A percentile compares a stretch with the other conserved stretches of the same genome.
Conservation (phyloP, 2,888 invertebrate genomes). For the Agrotis exclamationis region DNA sequence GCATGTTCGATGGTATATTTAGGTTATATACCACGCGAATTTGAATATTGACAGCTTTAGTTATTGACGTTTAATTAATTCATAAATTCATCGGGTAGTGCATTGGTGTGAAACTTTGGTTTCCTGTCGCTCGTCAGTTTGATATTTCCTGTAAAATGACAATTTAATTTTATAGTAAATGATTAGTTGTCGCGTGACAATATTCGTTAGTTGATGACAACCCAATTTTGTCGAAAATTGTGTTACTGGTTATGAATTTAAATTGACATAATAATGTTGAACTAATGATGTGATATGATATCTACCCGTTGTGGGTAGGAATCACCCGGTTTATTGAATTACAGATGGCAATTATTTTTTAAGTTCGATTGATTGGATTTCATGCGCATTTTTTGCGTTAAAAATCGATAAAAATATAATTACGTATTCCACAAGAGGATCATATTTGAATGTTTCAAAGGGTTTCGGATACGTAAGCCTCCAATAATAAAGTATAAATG, state of each 20-base stretch:
- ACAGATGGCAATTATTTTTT: constrained; percentile 41
- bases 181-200: constrained; percentile 53
- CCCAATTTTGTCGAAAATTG: constrained; percentile 36
- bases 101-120: constrained; percentile 54
- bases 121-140: constrained; percentile 49
- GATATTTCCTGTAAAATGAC: constrained; percentile 56
- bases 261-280: constrained; percentile 42
- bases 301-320: neutral
- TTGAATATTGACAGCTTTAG: constrained; percentile 64
- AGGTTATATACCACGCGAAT: constrained; percentile 35
- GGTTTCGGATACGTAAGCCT: constrained; percentile 74
- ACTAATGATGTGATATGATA: constrained; percentile 12
- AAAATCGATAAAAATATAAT: constrained; percentile 16
- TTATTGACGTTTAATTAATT: constrained; percentile 65
- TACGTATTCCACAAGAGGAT: constrained; percentile 7
- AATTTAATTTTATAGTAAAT: constrained; percentile 49
- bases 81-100: constrained; percentile 50
- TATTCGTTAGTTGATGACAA: constrained; percentile 50
- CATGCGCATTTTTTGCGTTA: constrained; percentile 34
- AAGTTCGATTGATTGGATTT: constrained; percentile 33
- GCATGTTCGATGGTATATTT: constrained; percentile 25
- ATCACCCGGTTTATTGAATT: constrained; percentile 1
- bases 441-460: constrained; percentile 63
- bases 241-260: constrained; percentile 37
- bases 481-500: constrained; percentile 83